Base-by-base conservation (phyloP, 2,113 vertebrate genomes). In the Tyto alba region DNA sequence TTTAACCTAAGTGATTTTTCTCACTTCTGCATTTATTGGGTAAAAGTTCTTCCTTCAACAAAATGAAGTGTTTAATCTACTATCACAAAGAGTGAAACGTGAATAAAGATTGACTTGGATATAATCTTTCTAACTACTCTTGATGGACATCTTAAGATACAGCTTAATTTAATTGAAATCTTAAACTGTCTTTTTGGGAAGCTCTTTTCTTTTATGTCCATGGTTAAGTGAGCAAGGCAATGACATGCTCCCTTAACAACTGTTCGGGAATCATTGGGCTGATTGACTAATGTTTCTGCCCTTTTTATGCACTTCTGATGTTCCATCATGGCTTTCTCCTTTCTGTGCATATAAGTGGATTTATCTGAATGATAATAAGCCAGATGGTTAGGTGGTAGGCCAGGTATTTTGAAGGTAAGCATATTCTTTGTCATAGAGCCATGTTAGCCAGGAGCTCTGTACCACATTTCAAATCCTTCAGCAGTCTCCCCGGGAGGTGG, bases 401-500 rank as follows among this genome's bases (percentile, higher is more conserved):
- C 88, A 95, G 95, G 88, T 96, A 97, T 91, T 95, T 91, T 92
- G 94, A 96, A 96, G 94, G 95, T 96, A 97, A 97, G 96, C 96
- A 92, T 96, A 96, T 97, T 96, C 96, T 97, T 95, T 96, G 96
- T 96, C 95, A 93, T 86, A 94, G 87, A 94, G 78, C 92, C 90
- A 74, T 34, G 91, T 88, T 97, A 97, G 88, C 95, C 92, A 94
- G 90, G 92, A 96, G 89, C 92, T 92, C 68, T 88, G 85, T 18
- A 14, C 92, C 95, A 89, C 93, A 63, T 96, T 97, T 97, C 93
- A 97, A 89, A 97, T 94, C 89, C 92, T 97, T 95, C 95, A 95
- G 89, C 96, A 80, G 89, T 84, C 96, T 97, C 96, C 94, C 95
- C 96, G 91, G 97, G 97, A 97, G 96, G 96, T 97, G 95, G 97